phyloP scores from a whole-genome alignment of 2,888 invertebrate genomes.

The Morpho helenor region DNA sequence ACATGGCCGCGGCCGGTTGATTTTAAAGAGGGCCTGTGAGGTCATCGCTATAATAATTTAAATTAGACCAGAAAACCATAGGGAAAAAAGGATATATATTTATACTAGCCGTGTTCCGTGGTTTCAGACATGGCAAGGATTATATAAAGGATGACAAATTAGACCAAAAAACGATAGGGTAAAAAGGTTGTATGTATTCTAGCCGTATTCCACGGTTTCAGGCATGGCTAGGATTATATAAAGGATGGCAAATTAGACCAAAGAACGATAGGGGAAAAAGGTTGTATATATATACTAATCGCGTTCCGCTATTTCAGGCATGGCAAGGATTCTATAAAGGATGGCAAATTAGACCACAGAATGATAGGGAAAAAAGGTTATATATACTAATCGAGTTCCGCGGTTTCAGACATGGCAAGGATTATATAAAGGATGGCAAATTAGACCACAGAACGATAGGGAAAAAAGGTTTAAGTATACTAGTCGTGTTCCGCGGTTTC shows the following conservation, averaged over 20 bases:
- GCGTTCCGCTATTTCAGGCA: too few relatives aligned
- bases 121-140: too few relatives aligned
- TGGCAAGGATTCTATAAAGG: too few relatives aligned
- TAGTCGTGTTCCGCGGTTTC: too few relatives aligned
- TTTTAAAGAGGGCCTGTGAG: slow-evolving; percentile 28
- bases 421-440: too few relatives aligned
- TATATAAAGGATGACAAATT: slow-evolving; percentile 34
- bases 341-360: slow-evolving; percentile 50
- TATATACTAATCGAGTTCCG: not conserved
- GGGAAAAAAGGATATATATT: not conserved
- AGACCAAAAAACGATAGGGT: slow-evolving; percentile 32
- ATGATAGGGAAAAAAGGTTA: not conserved
- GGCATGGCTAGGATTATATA: too few relatives aligned
- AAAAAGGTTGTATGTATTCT: not conserved
- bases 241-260: too few relatives aligned
- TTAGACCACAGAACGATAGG: too few relatives aligned
- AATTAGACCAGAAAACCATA: slow-evolving; percentile 41
- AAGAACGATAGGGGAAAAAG: too few relatives aligned
- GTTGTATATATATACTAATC: too few relatives aligned
- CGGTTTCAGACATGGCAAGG: not conserved
- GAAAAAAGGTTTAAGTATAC: too few relatives aligned
- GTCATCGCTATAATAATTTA: slow-evolving; percentile 37
- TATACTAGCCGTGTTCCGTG: not conserved
- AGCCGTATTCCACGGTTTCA: not conserved
- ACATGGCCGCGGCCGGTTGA: slow-evolving; percentile 29